Evolutionary conservation across 1,140 invertebrate genomes (phyloP), one percentile per base, ranked within the genome.

Genomic region (Drosophila asahinai): DNA sequence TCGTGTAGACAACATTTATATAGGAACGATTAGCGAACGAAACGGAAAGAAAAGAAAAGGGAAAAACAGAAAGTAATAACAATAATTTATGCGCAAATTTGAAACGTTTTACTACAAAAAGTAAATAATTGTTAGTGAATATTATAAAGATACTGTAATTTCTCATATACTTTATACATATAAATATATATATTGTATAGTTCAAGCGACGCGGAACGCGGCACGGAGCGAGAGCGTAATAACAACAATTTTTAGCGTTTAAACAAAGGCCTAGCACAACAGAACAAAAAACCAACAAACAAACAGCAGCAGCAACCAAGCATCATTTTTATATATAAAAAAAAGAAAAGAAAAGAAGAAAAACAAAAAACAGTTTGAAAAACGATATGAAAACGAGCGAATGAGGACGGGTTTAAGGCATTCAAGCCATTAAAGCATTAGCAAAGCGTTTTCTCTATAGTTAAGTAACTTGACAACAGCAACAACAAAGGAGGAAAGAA

Each of bases 101-200:
- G 72, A 90, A 89, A 90, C 48, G 79, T 90, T 90, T 90, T 90
- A 90, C 86, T 90, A 82, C 54, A 55, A 55, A 19, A 90, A 90
- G 86, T 90, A 90, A 90, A 90, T 90, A 90, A 86, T 90, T 90
- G 86, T 90, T 90, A 90, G 86, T 90, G 86, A 90, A 90, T 90
- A 86, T 86, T 87, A 43, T 55, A 52, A 25, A 60, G 66, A 84
- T 78, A 80, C 66, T 78, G 79, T 71, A 89, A 83, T 71, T 87
- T 61, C 73, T 79, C 68, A 22, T 40, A 55, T 55, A 55, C 54
- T 55, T 55, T 55, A 55, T 55, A 55, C 54, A 38, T 55, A 55
- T 14, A 55, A 52, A 33, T 73, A 66, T 87, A 86, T 80, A 80
- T 89, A 87, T 75, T 84, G 81, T 90, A 90, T 84, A 90, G 86